A percentile compares a stretch with the other conserved stretches of the same genome.
phyloP scores from a whole-genome alignment of 2,888 invertebrate genomes.

The Eristalinus aeneus region DNA sequence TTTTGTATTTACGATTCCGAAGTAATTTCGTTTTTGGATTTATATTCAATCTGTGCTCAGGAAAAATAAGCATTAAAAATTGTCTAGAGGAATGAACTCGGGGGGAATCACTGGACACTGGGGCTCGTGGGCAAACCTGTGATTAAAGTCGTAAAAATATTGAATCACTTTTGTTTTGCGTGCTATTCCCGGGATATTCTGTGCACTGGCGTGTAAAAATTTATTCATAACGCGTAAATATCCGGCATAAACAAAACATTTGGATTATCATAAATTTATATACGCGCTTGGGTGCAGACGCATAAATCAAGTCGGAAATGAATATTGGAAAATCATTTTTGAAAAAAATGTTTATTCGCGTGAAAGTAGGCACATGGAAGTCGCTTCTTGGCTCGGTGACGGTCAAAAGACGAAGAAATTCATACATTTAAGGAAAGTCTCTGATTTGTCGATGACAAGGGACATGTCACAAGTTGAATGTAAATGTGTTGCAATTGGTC shows the following conservation, averaged over 20 bases:
- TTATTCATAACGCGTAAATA: neutral
- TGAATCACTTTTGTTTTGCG: conserved; percentile 30
- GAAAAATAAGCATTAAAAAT: conserved; percentile 29
- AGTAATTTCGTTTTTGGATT: conserved; percentile 45
- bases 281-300: too few relatives aligned
- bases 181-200: neutral
- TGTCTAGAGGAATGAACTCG: conserved; percentile 24
- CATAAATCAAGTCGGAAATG: neutral
- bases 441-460: too few relatives aligned
- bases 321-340: neutral
- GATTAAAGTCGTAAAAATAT: conserved; percentile 53
- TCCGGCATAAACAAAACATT: neutral
- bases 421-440: too few relatives aligned
- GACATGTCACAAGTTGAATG: too few relatives aligned
- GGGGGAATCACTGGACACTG: conserved; percentile 24
- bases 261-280: neutral
- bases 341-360: neutral
- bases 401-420: too few relatives aligned
- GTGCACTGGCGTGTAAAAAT: neutral
- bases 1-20: conserved; percentile 34
- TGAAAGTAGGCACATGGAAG: too few relatives aligned
- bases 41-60: conserved; percentile 38
- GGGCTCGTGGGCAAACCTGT: conserved; percentile 1
- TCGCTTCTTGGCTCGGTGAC: too few relatives aligned
- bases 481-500: too few relatives aligned